These are phyloP conservation scores for Drosophila truncata DNA, from an alignment of 1,140 invertebrate species.

Conservation along the genomic window DNA sequence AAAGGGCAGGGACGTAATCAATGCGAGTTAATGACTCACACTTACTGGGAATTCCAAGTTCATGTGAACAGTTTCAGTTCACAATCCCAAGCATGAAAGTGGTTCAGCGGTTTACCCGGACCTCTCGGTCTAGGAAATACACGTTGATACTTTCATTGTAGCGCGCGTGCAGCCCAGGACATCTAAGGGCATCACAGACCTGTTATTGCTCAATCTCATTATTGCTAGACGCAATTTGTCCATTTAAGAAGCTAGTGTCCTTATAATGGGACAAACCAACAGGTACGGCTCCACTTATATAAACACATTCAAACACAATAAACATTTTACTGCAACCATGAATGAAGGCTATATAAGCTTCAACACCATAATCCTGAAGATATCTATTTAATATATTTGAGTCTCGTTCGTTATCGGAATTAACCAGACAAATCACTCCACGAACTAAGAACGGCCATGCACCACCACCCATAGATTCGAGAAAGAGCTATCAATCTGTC, in stretches of 20 bases:
- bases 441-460: slow-evolving; percentile 91
- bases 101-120: too few species aligned
- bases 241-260: slow-evolving; percentile 57
- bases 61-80: slow-evolving; percentile 28
- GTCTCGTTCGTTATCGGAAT: slow-evolving; percentile 95
- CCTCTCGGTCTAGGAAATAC: too few species aligned
- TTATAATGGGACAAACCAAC: too few species aligned
- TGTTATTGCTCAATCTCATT: slow-evolving; percentile 91
- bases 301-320: too few species aligned
- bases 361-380: too few species aligned
- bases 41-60: slow-evolving; percentile 49
- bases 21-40: neutral
- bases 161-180: slow-evolving; percentile 90
- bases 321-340: too few species aligned
- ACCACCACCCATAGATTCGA: neutral
- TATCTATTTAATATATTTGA: too few species aligned
- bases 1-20: slow-evolving; percentile 1
- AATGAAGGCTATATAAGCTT: too few species aligned
- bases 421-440: slow-evolving; percentile 96
- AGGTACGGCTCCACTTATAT: too few species aligned
- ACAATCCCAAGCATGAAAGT: too few species aligned
- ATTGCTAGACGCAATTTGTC: too few species aligned
- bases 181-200: slow-evolving; percentile 94
- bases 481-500: slow-evolving; percentile 70
- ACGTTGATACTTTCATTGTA: too few species aligned